Conservation (phyloP, 1,140 invertebrate species). For the Ephestia elutella region DNA sequence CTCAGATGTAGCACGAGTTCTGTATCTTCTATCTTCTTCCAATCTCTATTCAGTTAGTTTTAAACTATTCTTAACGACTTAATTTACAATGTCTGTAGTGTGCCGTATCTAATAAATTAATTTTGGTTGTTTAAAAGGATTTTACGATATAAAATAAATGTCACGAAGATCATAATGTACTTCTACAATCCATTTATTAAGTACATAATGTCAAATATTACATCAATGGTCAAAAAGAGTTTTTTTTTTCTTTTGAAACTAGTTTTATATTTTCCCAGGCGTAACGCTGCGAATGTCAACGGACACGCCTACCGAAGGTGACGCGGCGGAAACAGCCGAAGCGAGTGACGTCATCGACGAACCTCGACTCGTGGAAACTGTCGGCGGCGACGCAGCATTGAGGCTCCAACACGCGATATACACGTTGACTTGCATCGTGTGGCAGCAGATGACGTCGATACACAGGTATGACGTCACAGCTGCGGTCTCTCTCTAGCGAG, state of each 20-base stretch:
- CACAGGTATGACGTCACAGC: slow-evolving; percentile 74
- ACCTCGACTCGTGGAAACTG: slow-evolving; percentile 24
- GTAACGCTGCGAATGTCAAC: slow-evolving; percentile 42
- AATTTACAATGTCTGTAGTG: too few relatives aligned
- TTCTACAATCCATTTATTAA: too few relatives aligned
- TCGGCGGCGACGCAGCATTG: slow-evolving; percentile 76
- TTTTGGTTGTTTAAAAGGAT: too few relatives aligned
- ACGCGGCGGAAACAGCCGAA: slow-evolving; percentile 14
- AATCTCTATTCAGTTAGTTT: not conserved
- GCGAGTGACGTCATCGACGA: slow-evolving; percentile 18
- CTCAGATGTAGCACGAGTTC: too few relatives aligned
- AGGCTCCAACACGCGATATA: slow-evolving; percentile 88
- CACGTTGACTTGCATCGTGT: slow-evolving; percentile 87
- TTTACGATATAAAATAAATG: too few relatives aligned
- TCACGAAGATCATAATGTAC: too few relatives aligned
- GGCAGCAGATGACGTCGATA: slow-evolving; percentile 89
- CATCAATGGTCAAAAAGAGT: too few relatives aligned
- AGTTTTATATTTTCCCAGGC: slow-evolving; percentile 22
- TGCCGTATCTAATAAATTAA: too few relatives aligned
- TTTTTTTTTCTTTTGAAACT: too few relatives aligned
- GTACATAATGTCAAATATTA: too few relatives aligned
- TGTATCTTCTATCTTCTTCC: too few relatives aligned
- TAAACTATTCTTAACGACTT: not conserved
- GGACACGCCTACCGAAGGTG: slow-evolving; percentile 32
- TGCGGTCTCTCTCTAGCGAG: too few relatives aligned